These are phyloP conservation scores for Abrostola triplasia DNA, from an alignment of 2,888 invertebrate genomes.

Conservation along the genomic window DNA sequence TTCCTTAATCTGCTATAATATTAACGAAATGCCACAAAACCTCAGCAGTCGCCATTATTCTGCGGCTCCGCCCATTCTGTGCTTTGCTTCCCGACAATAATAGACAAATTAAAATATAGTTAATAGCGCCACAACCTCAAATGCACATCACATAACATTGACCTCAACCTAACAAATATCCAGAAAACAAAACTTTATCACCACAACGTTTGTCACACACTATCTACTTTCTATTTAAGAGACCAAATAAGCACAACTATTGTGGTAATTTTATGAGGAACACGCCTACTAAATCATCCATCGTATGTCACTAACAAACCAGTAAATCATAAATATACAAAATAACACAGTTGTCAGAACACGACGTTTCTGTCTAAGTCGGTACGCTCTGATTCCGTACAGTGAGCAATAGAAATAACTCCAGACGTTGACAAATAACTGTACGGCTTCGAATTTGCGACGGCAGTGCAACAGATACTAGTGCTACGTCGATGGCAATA, in stretches of 20 bases:
- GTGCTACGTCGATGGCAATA: conserved; percentile 47
- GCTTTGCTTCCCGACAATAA: conserved; percentile 17
- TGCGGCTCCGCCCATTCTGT: conserved; percentile 18
- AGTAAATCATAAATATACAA: conserved; percentile 58
- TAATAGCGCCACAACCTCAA: conserved; percentile 21
- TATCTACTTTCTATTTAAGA: conserved; percentile 25
- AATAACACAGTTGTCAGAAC: conserved; percentile 57
- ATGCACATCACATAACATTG: conserved; percentile 15
- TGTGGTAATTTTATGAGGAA: conserved; percentile 37
- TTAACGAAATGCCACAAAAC: conserved; percentile 22
- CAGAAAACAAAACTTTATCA: conserved; percentile 20
- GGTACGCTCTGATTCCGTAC: conserved; percentile 65
- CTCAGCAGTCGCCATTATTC: conserved; percentile 4
- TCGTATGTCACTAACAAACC: conserved; percentile 47
- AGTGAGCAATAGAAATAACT: conserved; percentile 67
- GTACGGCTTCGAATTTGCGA: conserved; percentile 61
- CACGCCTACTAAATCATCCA: conserved; percentile 45
- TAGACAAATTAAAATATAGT: conserved; percentile 33
- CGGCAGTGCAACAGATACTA: conserved; percentile 57
- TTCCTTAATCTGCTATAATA: conserved; percentile 11
- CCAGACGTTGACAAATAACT: conserved; percentile 70
- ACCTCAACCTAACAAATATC: conserved; percentile 3
- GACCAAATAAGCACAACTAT: conserved; percentile 16
- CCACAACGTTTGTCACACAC: conserved; percentile 16
- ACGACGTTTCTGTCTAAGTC: conserved; percentile 52